phyloP scores from a whole-genome alignment of 2,888 invertebrate species.

The Pycnomerus fuliginosus region DNA sequence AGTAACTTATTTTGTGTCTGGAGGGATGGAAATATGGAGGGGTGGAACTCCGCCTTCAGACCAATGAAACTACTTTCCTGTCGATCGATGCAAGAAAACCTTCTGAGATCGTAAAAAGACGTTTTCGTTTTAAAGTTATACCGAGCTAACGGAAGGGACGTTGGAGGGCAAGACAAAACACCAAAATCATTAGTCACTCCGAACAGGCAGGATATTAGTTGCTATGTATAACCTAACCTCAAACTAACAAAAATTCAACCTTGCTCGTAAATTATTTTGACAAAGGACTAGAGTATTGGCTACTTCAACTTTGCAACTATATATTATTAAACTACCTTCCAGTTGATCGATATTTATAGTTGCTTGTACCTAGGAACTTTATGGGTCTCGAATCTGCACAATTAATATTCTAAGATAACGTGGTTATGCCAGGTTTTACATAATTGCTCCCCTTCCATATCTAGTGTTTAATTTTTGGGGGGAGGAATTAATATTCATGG shows the following conservation, averaged over 20 bases:
- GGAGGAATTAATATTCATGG: slow-evolving; percentile 25
- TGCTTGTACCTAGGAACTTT: slow-evolving; percentile 20
- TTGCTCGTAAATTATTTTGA: slow-evolving; percentile 54
- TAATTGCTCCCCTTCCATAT: slow-evolving; percentile 22
- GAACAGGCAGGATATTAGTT: slow-evolving; percentile 52
- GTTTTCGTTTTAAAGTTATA: slow-evolving; percentile 47
- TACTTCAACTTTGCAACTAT: slow-evolving; percentile 38
- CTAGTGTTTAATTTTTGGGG: slow-evolving; percentile 21
- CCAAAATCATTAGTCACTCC: slow-evolving; percentile 53
- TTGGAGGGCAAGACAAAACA: slow-evolving; percentile 46
- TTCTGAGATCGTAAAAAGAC: slow-evolving; percentile 55
- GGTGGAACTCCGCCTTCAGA: slow-evolving; percentile 49
- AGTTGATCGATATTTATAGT: slow-evolving; percentile 36
- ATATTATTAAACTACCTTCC: slow-evolving; percentile 43
- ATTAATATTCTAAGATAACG: slow-evolving; percentile 28
- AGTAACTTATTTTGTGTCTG: slow-evolving; percentile 26
- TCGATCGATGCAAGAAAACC: slow-evolving; percentile 54
- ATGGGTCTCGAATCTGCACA: slow-evolving; percentile 19
- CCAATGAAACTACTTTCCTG: slow-evolving; percentile 45
- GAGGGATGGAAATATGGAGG: slow-evolving; percentile 41
- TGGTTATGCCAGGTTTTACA: slow-evolving; percentile 27
- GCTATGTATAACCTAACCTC: slow-evolving; percentile 52
- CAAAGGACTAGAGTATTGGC: slow-evolving; percentile 49
- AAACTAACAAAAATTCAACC: slow-evolving; percentile 52
- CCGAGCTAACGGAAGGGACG: slow-evolving; percentile 38